Evolutionary conservation across 2,797 vertebrate species (phyloP).

Genomic region (Acipenser ruthenus): DNA sequence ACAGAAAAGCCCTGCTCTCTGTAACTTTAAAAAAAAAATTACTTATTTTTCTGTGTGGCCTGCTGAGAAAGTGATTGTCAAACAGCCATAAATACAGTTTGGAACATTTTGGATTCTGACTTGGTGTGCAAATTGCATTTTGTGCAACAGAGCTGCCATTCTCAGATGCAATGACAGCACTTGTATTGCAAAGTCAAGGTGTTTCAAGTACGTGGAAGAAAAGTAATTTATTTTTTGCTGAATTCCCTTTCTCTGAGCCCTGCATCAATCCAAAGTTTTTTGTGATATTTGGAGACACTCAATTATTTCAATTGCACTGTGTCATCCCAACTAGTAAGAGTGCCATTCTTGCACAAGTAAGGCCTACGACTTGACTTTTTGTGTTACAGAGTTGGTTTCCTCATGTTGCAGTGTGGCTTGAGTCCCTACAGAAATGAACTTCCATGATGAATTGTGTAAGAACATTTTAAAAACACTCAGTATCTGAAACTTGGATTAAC

Average conservation of each 20-base stretch:
- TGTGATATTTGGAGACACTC: conserved; percentile 23
- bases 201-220: conserved; percentile 20
- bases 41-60: too few relatives aligned
- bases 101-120: not conserved
- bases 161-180: conserved; percentile 2
- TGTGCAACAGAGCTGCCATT: conserved; percentile 9
- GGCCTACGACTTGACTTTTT: not conserved
- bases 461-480: too few relatives aligned
- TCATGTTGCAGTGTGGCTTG: not conserved
- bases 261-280: conserved; percentile 12
- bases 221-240: conserved; percentile 28
- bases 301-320: conserved; percentile 23
- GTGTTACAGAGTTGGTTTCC: not conserved
- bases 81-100: not conserved
- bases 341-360: not conserved
- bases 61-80: too few relatives aligned
- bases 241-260: conserved; percentile 2
- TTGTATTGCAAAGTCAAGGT: conserved; percentile 3
- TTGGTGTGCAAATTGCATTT: conserved; percentile 9
- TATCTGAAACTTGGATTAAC: too few relatives aligned
- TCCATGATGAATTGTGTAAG: too few relatives aligned
- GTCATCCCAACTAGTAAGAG: conserved; percentile 14
- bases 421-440: too few relatives aligned
- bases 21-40: too few relatives aligned
- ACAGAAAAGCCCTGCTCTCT: too few relatives aligned